Percentiles rank a stretch among this genome's conserved stretches.
These are phyloP conservation scores for Bruchidius siliquastri DNA, from an alignment of 2,888 invertebrate species.

Conservation along the genomic window DNA sequence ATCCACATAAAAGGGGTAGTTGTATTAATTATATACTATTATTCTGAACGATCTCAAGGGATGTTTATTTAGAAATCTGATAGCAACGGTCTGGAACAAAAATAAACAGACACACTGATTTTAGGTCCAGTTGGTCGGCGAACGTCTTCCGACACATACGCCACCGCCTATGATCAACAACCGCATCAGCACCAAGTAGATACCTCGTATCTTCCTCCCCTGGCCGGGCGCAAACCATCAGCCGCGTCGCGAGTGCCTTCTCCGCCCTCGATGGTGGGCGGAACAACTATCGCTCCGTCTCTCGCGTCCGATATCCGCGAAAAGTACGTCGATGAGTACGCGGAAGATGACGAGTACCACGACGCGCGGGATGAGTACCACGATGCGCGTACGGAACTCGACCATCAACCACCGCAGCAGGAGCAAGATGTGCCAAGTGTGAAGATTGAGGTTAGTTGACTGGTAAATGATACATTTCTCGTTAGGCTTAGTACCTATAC, in stretches of 20 bases:
- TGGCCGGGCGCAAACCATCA: slow-evolving; percentile 29
- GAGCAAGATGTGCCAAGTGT: slow-evolving; percentile 3
- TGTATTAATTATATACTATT: too few species aligned
- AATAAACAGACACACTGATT: background rate
- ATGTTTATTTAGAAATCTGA: too few species aligned
- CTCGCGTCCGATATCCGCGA: slow-evolving; percentile 6
- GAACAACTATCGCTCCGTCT: slow-evolving; percentile 8
- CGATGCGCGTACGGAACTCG: background rate
- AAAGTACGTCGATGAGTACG: background rate
- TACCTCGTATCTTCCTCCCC: background rate
- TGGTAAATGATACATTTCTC: too few species aligned
- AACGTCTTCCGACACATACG: slow-evolving; percentile 39
- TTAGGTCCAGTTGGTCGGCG: slow-evolving; percentile 26
- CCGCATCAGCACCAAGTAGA: background rate
- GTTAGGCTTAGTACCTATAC: too few species aligned
- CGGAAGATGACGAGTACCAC: slow-evolving; percentile 1
- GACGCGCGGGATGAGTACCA: background rate
- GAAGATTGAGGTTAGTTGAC: background rate
- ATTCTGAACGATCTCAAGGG: too few species aligned
- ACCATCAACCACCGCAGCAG: slow-evolving; percentile 5
- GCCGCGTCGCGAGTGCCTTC: slow-evolving; percentile 14
- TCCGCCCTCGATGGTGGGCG: background rate
- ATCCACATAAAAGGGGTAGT: too few species aligned
- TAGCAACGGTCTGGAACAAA: too few species aligned
- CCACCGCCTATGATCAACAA: background rate